Evolutionary conservation across 2,797 vertebrate genomes (phyloP).

Genomic region (Crypturellus tataupa): DNA sequence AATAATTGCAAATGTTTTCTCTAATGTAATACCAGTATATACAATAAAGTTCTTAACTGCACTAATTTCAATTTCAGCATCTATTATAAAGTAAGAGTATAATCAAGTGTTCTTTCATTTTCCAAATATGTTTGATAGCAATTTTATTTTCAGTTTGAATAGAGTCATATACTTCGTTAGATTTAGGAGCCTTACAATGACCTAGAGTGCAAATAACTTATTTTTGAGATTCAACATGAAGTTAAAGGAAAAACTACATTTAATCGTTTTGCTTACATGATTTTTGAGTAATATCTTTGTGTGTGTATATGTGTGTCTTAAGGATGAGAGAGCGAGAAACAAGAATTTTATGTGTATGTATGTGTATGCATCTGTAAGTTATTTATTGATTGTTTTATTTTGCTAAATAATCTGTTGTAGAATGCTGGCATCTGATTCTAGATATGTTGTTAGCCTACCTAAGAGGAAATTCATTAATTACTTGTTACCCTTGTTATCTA

Average conservation of each 20-base stretch:
- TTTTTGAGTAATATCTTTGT: background rate
- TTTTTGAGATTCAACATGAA: background rate
- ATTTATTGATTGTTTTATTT: background rate
- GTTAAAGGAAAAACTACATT: background rate
- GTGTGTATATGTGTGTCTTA: background rate
- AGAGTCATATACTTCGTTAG: background rate
- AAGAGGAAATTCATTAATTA: background rate
- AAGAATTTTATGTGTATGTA: background rate
- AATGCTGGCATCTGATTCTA: background rate
- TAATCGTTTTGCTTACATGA: background rate
- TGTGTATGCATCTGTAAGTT: background rate
- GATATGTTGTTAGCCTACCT: background rate
- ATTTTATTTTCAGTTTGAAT: background rate
- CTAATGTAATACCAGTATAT: background rate
- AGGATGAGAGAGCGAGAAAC: background rate
- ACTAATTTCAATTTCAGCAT: background rate
- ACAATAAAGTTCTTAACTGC: background rate
- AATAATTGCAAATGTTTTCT: background rate
- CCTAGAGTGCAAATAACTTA: background rate
- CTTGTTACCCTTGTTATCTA: background rate
- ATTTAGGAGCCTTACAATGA: background rate
- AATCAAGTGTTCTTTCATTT: background rate
- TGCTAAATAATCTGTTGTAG: background rate
- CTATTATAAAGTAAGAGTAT: background rate
- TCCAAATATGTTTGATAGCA: background rate